Evolutionary conservation across 2,888 invertebrate species (phyloP), one percentile per base, ranked within the genome.

Genomic region (Rapana venosa): DNA sequence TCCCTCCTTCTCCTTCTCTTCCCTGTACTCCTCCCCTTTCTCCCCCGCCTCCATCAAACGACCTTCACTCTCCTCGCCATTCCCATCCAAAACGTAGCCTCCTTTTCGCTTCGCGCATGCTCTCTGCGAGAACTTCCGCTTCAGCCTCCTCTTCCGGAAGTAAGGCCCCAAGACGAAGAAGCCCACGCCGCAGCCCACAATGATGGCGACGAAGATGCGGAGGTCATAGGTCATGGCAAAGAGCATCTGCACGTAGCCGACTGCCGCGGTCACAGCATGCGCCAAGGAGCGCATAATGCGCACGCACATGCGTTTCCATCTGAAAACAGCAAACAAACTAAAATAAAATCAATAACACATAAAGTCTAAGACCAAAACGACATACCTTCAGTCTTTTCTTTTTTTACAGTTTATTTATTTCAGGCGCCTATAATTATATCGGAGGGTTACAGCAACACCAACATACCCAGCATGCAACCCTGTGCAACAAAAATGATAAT

Each of bases 161-260:
- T 74, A 89, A 8, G 89, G 89, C 13, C 88, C 89, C 66, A 89
- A 85, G 32, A 89, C 8, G 85, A 89, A 85, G 35, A 74, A 89
- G 2, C 89, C 89, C 6, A 85, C n/a, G 22, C 89, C 84, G 58
- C 70, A 77, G 85, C 89, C 85, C 56, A 89, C 22, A 30, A 89
- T 47, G 32, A 89, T 85, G 89, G 89, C 89, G 56, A 85, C 36
- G 20, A 89, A 89, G 70, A 89, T 89, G 84, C 89, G 89, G 22
- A 89, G 89, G 89, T 89, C 89, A 36, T 70, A 89, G 85, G 89
- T 89, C 89, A 89, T 89, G 47, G 89, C 84, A 30, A 89, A 74
- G 70, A 89, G 74, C 89, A 89, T 89, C 83, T 89, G 89, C 13
- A 85, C 22, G 58, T 89, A 89, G 32, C 84, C 83, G 4, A 85